phyloP scores from a whole-genome alignment of 2,113 vertebrate species.

The Xenopus tropicalis region DNA sequence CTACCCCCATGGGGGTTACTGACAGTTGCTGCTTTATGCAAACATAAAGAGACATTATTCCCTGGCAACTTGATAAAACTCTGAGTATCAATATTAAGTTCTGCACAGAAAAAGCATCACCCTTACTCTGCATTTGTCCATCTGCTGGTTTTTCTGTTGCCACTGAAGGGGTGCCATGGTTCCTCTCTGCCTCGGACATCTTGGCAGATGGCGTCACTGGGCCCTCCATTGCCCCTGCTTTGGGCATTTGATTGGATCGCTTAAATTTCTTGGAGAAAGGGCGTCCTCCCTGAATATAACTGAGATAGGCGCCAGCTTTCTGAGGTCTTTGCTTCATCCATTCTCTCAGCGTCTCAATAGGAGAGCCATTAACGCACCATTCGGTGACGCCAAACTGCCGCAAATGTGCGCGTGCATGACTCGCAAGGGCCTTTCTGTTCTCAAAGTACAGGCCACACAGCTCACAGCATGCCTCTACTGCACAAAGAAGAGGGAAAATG shows the following conservation, averaged over 20 bases:
- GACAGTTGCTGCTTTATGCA: too few relatives aligned
- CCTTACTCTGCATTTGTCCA: constrained; percentile 31
- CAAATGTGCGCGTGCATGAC: constrained; percentile 89
- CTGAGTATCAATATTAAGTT: too few relatives aligned
- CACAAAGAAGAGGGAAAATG: constrained; percentile 38
- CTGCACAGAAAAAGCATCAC: not conserved
- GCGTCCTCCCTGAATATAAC: constrained; percentile 84
- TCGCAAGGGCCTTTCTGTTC: constrained; percentile 91
- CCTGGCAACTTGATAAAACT: too few relatives aligned
- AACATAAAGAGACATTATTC: too few relatives aligned
- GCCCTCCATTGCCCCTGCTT: constrained; percentile 14
- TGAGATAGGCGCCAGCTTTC: constrained; percentile 86
- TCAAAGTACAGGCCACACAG: constrained; percentile 94
- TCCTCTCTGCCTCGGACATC: not conserved
- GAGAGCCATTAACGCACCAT: constrained; percentile 95
- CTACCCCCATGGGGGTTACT: too few relatives aligned
- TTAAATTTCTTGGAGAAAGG: constrained; percentile 85
- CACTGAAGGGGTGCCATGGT: not conserved
- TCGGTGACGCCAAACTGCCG: constrained; percentile 95
- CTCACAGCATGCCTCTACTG: constrained; percentile 86
- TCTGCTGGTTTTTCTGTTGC: not conserved
- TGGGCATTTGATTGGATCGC: constrained; percentile 52
- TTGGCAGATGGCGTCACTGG: not conserved
- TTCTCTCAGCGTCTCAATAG: constrained; percentile 95
- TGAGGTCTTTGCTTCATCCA: constrained; percentile 93